Percentiles rank a stretch among this genome's conserved stretches.
Conservation (phyloP, 2,888 invertebrate species). For the Archips crataeganus region DNA sequence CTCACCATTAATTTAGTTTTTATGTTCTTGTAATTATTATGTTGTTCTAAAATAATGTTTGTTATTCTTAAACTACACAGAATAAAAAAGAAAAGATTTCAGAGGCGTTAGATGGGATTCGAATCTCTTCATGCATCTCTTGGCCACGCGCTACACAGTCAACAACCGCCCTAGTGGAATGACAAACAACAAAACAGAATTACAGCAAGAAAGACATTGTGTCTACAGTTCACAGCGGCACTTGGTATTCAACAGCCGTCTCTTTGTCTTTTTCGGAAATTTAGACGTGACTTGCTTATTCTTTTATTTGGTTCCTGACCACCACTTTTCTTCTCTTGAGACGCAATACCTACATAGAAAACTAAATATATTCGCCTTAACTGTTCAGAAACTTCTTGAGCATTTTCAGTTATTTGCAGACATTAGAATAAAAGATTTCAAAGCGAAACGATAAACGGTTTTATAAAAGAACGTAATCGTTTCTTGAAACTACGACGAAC, state of each 20-base stretch:
- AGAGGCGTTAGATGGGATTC: too few relatives aligned
- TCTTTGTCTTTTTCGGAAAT: constrained; percentile 18
- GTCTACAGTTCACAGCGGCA: background rate
- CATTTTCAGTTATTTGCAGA: background rate
- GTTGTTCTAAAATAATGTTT: too few relatives aligned
- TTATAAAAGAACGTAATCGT: constrained; percentile 27
- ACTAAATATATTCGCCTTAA: background rate
- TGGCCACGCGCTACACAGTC: too few relatives aligned
- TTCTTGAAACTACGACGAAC: constrained; percentile 26
- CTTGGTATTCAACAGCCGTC: constrained; percentile 20
- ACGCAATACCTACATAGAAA: too few relatives aligned
- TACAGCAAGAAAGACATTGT: too few relatives aligned
- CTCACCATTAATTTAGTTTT: too few relatives aligned
- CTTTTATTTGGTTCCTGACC: constrained; percentile 19
- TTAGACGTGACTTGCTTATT: constrained; percentile 27
- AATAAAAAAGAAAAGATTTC: too few relatives aligned
- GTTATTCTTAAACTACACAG: too few relatives aligned
- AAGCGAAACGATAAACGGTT: constrained; percentile 34
- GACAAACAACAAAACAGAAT: too few relatives aligned
- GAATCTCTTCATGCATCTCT: too few relatives aligned
- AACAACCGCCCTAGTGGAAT: too few relatives aligned
- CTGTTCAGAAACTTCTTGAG: background rate
- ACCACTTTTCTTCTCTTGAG: background rate
- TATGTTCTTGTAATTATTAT: too few relatives aligned
- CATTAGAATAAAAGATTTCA: constrained; percentile 20